phyloP scores from a whole-genome alignment of 1,140 invertebrate genomes.

The Elymnias hypermnestra region DNA sequence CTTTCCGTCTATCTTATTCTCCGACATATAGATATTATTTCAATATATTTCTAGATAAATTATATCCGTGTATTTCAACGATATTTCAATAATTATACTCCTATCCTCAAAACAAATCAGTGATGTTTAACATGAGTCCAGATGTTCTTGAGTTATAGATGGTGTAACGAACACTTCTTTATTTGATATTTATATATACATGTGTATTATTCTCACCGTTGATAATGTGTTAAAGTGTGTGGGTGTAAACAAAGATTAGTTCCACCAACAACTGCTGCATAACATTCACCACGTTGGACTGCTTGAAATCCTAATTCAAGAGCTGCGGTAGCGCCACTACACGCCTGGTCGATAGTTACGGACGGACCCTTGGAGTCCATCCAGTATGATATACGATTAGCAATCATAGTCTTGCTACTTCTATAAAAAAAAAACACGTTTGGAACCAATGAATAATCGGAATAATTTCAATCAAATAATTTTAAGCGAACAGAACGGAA shows the following conservation, averaged over 20 bases:
- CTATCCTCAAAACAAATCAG: no score
- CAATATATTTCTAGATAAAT: no score
- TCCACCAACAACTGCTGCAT: slow-evolving; percentile 92
- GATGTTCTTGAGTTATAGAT: no score
- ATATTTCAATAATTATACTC: no score
- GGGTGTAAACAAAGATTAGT: slow-evolving; percentile 91
- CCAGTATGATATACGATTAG: slow-evolving; percentile 90
- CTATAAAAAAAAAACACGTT: slow-evolving; percentile 55
- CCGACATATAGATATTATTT: no score
- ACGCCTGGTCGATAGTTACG: slow-evolving; percentile 91
- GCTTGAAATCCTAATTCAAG: slow-evolving; percentile 88
- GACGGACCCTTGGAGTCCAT: slow-evolving; percentile 86
- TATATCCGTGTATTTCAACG: no score
- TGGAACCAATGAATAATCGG: neutral
- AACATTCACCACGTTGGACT: slow-evolving; percentile 86
- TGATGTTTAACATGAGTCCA: no score
- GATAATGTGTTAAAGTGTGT: slow-evolving; percentile 89
- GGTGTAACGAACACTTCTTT: no score
- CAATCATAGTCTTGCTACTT: slow-evolving; percentile 90
- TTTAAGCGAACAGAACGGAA: neutral
- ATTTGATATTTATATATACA: no score
- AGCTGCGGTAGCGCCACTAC: slow-evolving; percentile 91
- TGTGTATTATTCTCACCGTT: slow-evolving; percentile 65
- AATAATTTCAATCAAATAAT: neutral
- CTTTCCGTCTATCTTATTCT: no score